Conservation (phyloP, 2,113 vertebrate genomes). For the Mustela lutreola region DNA sequence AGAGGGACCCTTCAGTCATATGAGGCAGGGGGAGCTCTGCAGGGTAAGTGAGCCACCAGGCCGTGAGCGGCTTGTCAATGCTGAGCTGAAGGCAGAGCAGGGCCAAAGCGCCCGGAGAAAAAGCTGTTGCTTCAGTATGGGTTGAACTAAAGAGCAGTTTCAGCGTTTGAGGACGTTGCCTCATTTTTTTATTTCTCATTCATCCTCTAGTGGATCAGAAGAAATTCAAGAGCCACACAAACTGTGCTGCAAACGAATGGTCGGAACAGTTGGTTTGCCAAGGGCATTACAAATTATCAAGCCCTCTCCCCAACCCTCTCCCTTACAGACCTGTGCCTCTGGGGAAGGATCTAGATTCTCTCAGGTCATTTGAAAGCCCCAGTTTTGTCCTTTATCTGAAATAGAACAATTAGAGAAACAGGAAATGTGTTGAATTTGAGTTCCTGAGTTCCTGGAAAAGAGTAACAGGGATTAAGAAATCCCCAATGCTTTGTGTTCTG, state of each 20-base stretch:
- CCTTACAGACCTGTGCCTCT: neutral
- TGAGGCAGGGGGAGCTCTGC: neutral
- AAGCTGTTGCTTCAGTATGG: neutral
- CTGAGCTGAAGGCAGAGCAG: neutral
- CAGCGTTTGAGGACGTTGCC: neutral
- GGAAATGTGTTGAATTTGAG: neutral
- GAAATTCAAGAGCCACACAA: neutral
- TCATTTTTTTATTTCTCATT: neutral
- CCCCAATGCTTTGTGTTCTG: neutral
- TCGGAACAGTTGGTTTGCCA: neutral
- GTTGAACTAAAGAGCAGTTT: neutral
- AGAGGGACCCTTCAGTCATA: neutral
- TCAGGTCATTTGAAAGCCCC: neutral
- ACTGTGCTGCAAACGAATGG: neutral
- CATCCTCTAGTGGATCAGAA: neutral
- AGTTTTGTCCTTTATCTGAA: neutral
- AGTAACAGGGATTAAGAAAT: neutral
- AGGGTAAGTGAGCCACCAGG: rapidly evolving
- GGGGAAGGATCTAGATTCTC: neutral
- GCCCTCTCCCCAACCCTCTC: neutral
- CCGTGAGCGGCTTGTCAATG: neutral
- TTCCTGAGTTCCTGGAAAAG: neutral
- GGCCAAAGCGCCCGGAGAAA: neutral
- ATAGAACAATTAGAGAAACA: neutral
- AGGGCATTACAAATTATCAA: neutral